Evolutionary conservation across 2,113 vertebrate genomes (phyloP).

Genomic region (Tragelaphus imberbis): DNA sequence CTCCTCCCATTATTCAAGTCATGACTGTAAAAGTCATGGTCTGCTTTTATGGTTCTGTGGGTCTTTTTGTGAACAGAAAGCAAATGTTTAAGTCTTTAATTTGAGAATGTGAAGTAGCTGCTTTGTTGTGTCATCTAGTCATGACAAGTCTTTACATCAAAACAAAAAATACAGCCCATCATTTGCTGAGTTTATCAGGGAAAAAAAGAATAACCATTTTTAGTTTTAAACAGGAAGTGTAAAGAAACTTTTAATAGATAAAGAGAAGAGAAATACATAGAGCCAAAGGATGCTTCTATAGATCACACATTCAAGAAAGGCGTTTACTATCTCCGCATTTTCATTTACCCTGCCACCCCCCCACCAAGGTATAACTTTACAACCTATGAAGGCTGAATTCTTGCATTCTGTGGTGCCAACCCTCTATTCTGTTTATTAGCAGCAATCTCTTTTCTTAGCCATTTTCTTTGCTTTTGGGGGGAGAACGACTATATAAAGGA

Average conservation of each 20-base stretch:
- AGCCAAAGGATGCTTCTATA: not conserved
- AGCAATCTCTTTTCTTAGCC: not conserved
- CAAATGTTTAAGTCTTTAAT: not conserved
- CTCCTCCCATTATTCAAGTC: not conserved
- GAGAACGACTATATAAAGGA: not conserved
- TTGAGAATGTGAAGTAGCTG: not conserved
- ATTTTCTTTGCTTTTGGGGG: not conserved
- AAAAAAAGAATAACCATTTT: not conserved
- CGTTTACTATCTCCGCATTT: not conserved
- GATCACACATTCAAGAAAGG: not conserved
- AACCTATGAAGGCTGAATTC: not conserved
- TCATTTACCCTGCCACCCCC: not conserved
- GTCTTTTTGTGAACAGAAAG: not conserved
- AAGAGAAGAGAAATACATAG: not conserved
- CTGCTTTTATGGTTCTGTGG: not conserved
- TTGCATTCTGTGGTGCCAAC: not conserved
- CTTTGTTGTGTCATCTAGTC: not conserved
- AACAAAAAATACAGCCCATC: not conserved
- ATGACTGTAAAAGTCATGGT: not conserved
- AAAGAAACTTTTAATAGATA: not conserved
- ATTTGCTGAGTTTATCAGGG: not conserved
- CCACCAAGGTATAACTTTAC: not conserved
- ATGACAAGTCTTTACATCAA: not conserved
- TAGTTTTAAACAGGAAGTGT: not conserved
- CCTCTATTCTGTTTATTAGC: not conserved